Conservation (phyloP, 1,140 invertebrate genomes). For the Grapholita molesta region DNA sequence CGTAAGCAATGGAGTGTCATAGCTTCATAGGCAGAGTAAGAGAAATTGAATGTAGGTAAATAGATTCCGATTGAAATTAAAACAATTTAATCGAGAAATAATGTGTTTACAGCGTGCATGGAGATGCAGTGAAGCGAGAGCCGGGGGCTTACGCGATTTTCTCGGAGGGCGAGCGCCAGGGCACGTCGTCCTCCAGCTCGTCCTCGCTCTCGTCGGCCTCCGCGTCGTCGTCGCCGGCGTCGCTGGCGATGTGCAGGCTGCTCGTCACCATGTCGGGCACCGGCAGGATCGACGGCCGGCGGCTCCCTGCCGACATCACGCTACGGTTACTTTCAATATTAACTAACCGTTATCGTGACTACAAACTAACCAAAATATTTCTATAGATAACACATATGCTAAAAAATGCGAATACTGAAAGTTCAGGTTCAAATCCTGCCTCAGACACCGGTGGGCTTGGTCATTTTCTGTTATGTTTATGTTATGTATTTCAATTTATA, state of each 20-base stretch:
- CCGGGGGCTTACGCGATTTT: slow-evolving; percentile 89
- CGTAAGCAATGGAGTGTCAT: slow-evolving; percentile 24
- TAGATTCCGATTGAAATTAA: background rate
- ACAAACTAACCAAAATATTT: too few relatives aligned
- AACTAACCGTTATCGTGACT: too few relatives aligned
- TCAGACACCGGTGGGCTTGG: too few relatives aligned
- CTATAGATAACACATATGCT: too few relatives aligned
- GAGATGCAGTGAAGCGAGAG: slow-evolving; percentile 40
- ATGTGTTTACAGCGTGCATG: slow-evolving; percentile 46
- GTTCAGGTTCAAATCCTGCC: too few relatives aligned
- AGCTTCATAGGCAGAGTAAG: background rate
- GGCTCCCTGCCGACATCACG: slow-evolving; percentile 83
- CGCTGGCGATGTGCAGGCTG: slow-evolving; percentile 85
- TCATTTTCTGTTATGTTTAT: too few relatives aligned
- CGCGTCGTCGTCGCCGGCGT: slow-evolving; percentile 84
- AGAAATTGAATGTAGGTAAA: background rate
- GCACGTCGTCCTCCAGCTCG: slow-evolving; percentile 92
- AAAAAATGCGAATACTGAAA: too few relatives aligned
- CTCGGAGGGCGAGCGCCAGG: slow-evolving; percentile 92
- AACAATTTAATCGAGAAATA: slow-evolving; percentile 19
- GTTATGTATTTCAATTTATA: too few relatives aligned
- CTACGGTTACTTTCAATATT: too few relatives aligned
- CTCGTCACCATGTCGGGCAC: slow-evolving; percentile 93
- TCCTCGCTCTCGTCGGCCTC: slow-evolving; percentile 91
- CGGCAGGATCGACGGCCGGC: slow-evolving; percentile 90